Evolutionary conservation across 2,797 vertebrate genomes (phyloP), one percentile per base, ranked within the genome.

Genomic region (Chaenodraco wilsoni): DNA sequence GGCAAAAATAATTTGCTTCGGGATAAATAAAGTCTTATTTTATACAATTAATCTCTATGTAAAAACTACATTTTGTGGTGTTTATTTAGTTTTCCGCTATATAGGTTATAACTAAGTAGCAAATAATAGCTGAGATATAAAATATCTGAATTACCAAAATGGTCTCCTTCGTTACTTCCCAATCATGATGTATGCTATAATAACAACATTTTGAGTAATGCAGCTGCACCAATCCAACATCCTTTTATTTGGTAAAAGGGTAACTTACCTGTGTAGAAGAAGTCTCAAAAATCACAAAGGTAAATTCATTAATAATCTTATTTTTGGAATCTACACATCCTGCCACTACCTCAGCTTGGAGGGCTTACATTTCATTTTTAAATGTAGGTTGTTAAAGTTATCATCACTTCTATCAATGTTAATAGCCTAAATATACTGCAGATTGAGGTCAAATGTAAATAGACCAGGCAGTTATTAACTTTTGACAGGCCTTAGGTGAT

Each of bases 211-310:
- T 54, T 58, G 54, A 52, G 51, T 41, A 13, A 48, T 64, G 65
- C 45, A 66, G 73, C 69, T 78, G 79, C 57, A 59, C 55, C 33
- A 37, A 37, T 37, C 33, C 33, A 7, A 37, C 33, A 37, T 37
- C 33, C 8, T 37, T 37, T 37, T 9, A 37, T 37, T 37, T 9
- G 8, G 33, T 37, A 7, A 37, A 37, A 37, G 33, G 33, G 33
- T 37, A 37, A 37, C 6, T 23, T 1, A 40, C 14, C 52, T 70
- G 65, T 67, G 54, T 10, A 55, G 2, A 50, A 77, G 72, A 85
- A 82, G 79, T 69, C 73, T 82, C 76, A 86, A 15, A 37, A 55
- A 16, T 57, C 70, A 11, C 17, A 4, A 1, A 65, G 31, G 63
- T 51, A 3, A 46, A 72, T 55, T 0, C 1, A 15, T 33, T 50